These are phyloP conservation scores for Ferdinandea cuprea DNA, from an alignment of 2,888 invertebrate genomes.

Conservation along the genomic window DNA sequence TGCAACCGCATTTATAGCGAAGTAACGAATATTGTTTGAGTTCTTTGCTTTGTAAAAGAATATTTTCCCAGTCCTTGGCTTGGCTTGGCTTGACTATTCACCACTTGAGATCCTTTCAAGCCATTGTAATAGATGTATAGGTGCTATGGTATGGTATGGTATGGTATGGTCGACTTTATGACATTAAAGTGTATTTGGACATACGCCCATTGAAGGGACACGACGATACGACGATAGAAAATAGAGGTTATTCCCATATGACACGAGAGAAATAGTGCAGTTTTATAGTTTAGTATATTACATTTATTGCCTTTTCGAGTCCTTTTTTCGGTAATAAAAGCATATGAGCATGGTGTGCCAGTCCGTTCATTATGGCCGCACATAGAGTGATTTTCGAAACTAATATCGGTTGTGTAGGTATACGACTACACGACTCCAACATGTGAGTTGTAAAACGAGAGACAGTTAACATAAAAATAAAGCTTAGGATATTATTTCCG, in stretches of 20 bases:
- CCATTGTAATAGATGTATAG: conserved; percentile 6
- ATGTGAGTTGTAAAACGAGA: conserved; percentile 55
- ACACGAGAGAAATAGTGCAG: conserved; percentile 51
- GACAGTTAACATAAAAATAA: conserved; percentile 64
- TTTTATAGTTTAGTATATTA: conserved; percentile 60
- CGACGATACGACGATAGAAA: conserved; percentile 19
- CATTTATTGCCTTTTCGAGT: conserved; percentile 57
- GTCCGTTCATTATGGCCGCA: conserved; percentile 18
- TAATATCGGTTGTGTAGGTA: conserved; percentile 25
- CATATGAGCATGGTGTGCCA: conserved; percentile 30
- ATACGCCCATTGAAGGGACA: conserved; percentile 34
- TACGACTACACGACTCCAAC: conserved; percentile 2
- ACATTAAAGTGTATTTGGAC: conserved; percentile 56
- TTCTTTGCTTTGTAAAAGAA: not conserved
- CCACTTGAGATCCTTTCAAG: conserved; percentile 43
- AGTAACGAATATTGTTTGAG: conserved; percentile 59
- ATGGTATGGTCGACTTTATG: conserved; percentile 59
- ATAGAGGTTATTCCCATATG: conserved; percentile 60
- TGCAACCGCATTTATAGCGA: conserved; percentile 75
- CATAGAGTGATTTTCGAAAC: conserved; percentile 24
- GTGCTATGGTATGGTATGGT: not conserved
- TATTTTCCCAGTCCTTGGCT: conserved; percentile 8
- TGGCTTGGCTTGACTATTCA: too few species aligned
- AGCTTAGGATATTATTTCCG: conserved; percentile 61
- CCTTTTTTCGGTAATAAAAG: conserved; percentile 64